phyloP scores from a whole-genome alignment of 2,888 invertebrate genomes.

The Volucella inflata region DNA sequence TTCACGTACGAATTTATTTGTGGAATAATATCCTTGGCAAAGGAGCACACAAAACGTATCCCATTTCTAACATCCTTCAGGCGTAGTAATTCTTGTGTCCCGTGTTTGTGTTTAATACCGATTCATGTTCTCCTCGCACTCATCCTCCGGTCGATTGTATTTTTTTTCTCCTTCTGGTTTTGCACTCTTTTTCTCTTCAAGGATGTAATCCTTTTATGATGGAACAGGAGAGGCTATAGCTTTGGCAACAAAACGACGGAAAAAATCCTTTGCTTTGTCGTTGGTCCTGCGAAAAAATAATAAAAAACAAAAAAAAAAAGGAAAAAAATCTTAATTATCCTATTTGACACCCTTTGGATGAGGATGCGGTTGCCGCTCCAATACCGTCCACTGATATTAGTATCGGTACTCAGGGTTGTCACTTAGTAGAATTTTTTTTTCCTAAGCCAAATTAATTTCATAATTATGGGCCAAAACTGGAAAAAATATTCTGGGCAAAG shows the following conservation, averaged over 20 bases:
- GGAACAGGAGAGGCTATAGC: not conserved
- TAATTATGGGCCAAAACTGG: no score
- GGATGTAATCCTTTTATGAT: constrained; percentile 54
- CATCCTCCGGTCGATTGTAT: not conserved
- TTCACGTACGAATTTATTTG: not conserved
- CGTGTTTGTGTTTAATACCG: constrained; percentile 66
- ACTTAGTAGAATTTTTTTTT: no score
- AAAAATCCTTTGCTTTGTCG: not conserved
- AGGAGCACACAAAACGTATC: constrained; percentile 30
- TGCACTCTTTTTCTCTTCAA: constrained; percentile 27
- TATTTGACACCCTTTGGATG: constrained; percentile 29
- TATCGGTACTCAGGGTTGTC: no score
- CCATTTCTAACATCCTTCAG: constrained; percentile 57
- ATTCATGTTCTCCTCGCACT: constrained; percentile 46
- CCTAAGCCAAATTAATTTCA: no score
- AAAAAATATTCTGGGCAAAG: no score
- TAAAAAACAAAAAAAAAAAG: no score
- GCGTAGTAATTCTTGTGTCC: constrained; percentile 66
- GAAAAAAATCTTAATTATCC: constrained; percentile 57
- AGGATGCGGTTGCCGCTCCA: constrained; percentile 2
- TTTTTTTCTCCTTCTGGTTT: constrained; percentile 1
- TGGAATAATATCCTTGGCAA: no score
- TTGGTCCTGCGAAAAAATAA: constrained; percentile 1
- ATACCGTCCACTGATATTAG: constrained; percentile 18
- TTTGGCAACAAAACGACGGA: not conserved